Evolutionary conservation across 2,888 invertebrate species (phyloP), one percentile per base, ranked within the genome.

Genomic region (Metallyticus violacea): DNA sequence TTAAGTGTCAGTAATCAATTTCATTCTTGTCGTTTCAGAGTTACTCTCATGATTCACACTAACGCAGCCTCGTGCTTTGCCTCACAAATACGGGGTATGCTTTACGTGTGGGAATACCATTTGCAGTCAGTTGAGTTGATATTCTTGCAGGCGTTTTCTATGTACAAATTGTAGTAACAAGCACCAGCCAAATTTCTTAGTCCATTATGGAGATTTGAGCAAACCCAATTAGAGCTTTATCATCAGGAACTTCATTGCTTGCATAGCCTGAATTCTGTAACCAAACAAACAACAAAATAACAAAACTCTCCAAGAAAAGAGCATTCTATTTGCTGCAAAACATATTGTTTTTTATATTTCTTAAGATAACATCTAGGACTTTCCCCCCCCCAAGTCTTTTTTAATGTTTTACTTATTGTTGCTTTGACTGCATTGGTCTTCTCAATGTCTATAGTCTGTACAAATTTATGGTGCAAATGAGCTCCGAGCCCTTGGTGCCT

Each of bases 151-250:
- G 40, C 40, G 7, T 9, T 62, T 62, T 62, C 40, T 62, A 62
- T 62, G 9, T 62, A 62, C 40, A 62, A 62, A 62, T 2, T 62
- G 40, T 62, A 62, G 40, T 62, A 15, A 62, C 40, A 62, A 62
- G 40, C 40, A 62, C 40, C 40, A 62, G 40, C 40, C 40, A 15
- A 15, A 1, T 62, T 9, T 62, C 15, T 92, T 94, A 97, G 94
- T 97, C 97, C 89, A 97, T 96, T 91, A 99, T 96, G 90, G 98
- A 98, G 91, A 99, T 96, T 93, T 99, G 99, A 91, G 99, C 99
- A 94, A 96, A 99, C 90, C 99, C 99, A 91, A 99, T 95, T 89
- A 99, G 94, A 80, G 98, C 96, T 91, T 97, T 97, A 92, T 99
- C 99, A 92, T 99, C 99, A 86, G 97, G 95, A 88, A 96, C 94